phyloP scores from a whole-genome alignment of 2,888 invertebrate genomes.

The Agriopis marginaria region DNA sequence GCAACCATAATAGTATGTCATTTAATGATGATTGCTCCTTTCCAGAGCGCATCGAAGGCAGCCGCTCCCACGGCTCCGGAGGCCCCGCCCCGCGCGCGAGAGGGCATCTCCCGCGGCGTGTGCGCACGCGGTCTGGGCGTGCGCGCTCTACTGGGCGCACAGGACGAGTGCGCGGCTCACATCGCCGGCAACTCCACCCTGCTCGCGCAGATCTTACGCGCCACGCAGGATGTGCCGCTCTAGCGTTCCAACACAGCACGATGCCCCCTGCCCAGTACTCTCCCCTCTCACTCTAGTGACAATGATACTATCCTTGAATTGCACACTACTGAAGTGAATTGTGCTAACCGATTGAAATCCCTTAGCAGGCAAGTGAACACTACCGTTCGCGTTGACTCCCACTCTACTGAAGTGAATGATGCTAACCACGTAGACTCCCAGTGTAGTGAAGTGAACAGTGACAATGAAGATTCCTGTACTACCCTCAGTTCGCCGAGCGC shows the following conservation, averaged over 20 bases:
- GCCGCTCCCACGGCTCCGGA: constrained; percentile 2
- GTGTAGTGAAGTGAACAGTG: constrained; percentile 1
- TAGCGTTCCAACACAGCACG: constrained; percentile 39
- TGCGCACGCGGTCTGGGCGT: constrained; percentile 57
- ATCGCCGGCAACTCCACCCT: constrained; percentile 61
- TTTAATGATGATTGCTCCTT: not conserved
- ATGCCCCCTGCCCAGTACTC: not conserved
- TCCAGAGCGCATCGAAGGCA: not conserved
- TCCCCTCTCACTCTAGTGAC: not conserved
- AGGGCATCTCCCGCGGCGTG: constrained; percentile 41
- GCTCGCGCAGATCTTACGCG: constrained; percentile 48
- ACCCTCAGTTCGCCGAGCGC: not conserved
- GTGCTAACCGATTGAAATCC: too few relatives aligned
- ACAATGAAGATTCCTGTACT: not conserved
- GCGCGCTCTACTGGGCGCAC: constrained; percentile 67
- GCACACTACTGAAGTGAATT: not conserved
- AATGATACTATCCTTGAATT: not conserved
- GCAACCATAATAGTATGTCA: too few relatives aligned
- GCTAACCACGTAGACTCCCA: not conserved
- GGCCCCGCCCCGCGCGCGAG: constrained; percentile 18
- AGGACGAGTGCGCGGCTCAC: constrained; percentile 62
- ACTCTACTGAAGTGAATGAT: not conserved
- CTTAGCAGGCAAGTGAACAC: too few relatives aligned
- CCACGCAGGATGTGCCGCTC: constrained; percentile 46
- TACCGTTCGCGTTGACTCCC: not conserved